These are phyloP conservation scores for Graphium colonna DNA, from an alignment of 2,888 invertebrate genomes.

Conservation along the genomic window DNA sequence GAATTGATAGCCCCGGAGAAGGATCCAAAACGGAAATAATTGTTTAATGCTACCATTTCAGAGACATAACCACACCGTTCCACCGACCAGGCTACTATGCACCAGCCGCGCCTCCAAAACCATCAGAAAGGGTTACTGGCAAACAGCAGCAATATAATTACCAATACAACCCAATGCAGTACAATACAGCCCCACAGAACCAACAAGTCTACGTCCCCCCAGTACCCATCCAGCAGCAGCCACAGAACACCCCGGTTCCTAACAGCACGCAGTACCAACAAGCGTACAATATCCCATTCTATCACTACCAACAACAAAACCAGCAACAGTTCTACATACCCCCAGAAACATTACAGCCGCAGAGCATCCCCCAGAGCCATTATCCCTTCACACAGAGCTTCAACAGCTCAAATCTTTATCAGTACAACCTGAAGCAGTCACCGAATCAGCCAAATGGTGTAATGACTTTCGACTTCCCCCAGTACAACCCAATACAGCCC, in stretches of 20 bases:
- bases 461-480: constrained; percentile 48
- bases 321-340: constrained; percentile 6
- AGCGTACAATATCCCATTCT: background rate
- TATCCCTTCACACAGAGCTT: background rate
- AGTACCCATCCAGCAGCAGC: constrained; percentile 2
- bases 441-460: constrained; percentile 12
- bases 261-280: background rate
- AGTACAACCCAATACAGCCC: constrained; percentile 64
- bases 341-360: background rate
- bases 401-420: constrained; percentile 4
- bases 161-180: background rate
- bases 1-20: too few species aligned
- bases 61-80: constrained; percentile 60
- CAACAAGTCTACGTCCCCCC: background rate
- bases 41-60: constrained; percentile 38
- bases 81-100: constrained; percentile 78
- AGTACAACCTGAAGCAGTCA: constrained; percentile 1
- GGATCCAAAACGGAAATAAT: too few species aligned
- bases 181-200: background rate
- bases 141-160: constrained; percentile 33
- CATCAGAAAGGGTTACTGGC: constrained; percentile 44
- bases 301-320: background rate
- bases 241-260: background rate
- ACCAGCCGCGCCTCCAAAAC: constrained; percentile 68
- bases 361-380: background rate